These are phyloP conservation scores for Paedocypris micromegethes DNA, from an alignment of 2,797 vertebrate genomes.

Conservation along the genomic window DNA sequence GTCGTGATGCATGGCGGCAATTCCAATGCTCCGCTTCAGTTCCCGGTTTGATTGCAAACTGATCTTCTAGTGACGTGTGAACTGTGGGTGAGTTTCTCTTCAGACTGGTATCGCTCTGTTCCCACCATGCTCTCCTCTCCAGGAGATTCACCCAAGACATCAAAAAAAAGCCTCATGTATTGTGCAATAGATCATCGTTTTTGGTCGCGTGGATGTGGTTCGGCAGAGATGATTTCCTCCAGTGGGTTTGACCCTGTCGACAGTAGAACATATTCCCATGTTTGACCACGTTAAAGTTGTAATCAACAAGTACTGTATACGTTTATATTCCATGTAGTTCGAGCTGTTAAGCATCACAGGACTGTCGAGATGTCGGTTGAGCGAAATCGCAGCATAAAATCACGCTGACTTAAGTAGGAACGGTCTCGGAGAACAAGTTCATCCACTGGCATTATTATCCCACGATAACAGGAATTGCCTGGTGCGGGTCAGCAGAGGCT, in stretches of 20 bases:
- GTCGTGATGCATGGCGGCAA: conserved; percentile 31
- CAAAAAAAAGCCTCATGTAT: conserved; percentile 6
- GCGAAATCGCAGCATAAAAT: background rate
- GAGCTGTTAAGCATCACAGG: conserved; percentile 3
- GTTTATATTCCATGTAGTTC: conserved; percentile 20
- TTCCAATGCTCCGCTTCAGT: background rate
- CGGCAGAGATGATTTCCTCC: conserved; percentile 32
- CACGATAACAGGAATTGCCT: conserved; percentile 51
- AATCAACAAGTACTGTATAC: conserved; percentile 24
- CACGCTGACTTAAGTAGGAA: conserved; percentile 37
- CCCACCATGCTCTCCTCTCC: background rate
- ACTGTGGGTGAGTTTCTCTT: conserved; percentile 15
- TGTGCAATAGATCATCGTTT: conserved; percentile 29
- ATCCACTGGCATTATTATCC: conserved; percentile 45
- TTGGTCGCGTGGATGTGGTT: conserved; percentile 30
- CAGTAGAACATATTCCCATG: conserved; percentile 25
- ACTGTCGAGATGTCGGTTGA: background rate
- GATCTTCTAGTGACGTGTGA: background rate
- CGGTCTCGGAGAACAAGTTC: conserved; percentile 41
- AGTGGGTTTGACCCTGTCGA: conserved; percentile 37
- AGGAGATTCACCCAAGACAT: background rate
- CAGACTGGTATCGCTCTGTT: conserved; percentile 10
- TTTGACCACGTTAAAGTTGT: conserved; percentile 34
- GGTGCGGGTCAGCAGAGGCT: conserved; percentile 40
- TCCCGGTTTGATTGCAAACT: background rate